Conservation (phyloP, 2,797 vertebrate species). For the Todus mexicanus region DNA sequence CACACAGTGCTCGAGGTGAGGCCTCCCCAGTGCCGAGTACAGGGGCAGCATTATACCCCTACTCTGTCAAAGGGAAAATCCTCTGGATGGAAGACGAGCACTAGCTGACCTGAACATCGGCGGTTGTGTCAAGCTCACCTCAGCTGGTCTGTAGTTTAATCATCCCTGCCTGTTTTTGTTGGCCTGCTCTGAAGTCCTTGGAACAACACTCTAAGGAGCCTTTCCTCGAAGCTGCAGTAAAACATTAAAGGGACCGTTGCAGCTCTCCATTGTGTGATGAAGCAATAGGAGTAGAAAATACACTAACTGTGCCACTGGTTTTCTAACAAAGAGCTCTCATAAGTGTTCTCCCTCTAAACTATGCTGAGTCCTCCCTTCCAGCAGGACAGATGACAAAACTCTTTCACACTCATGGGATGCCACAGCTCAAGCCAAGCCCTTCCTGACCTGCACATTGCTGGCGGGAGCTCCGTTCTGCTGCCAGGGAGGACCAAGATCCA, state of each 20-base stretch:
- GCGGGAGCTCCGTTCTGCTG: background rate
- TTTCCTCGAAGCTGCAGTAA: background rate
- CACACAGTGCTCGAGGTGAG: no score
- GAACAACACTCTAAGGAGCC: background rate
- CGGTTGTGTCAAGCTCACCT: conserved; percentile 3
- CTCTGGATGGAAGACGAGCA: background rate
- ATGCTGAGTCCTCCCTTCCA: background rate
- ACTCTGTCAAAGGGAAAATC: background rate
- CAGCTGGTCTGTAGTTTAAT: background rate
- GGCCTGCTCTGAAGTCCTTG: background rate
- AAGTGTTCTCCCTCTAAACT: background rate
- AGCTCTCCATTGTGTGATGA: background rate
- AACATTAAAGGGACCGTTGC: background rate
- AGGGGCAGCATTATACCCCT: no score
- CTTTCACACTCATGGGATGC: background rate
- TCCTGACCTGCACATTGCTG: background rate
- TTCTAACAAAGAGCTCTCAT: background rate
- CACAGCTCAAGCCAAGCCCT: background rate
- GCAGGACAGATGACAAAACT: background rate
- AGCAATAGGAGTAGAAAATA: background rate
- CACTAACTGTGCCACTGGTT: background rate
- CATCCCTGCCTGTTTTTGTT: background rate
- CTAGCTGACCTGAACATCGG: background rate
- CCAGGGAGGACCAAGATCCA: background rate
- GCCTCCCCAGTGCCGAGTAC: no score